Percentiles rank a stretch among this genome's conserved stretches.
Conservation (phyloP, 30 jellyfish, hydroid and myxozoan species). For the Rhopilema esculentum region DNA sequence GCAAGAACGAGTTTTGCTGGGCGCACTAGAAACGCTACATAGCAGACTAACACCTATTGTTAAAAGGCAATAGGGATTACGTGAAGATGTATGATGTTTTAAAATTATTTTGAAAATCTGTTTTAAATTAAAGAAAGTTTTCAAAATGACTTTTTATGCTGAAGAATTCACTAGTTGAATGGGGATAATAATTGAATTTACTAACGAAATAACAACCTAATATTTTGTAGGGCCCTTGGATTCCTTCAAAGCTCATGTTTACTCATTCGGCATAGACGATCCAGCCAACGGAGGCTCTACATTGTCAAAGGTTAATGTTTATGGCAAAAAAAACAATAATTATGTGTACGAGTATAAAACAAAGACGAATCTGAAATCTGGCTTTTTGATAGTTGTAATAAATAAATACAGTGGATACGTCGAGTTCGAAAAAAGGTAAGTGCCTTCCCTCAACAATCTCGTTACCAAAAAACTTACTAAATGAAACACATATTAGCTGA, state of each 20-base stretch:
- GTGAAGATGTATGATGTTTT: too few relatives aligned
- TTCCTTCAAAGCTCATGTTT: background rate
- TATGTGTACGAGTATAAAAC: constrained; percentile 1
- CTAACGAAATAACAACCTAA: background rate
- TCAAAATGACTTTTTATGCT: too few relatives aligned
- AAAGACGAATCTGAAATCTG: background rate
- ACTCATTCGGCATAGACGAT: constrained; percentile 12
- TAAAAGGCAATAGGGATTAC: too few relatives aligned
- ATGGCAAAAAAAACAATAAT: background rate
- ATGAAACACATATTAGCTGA: too few relatives aligned
- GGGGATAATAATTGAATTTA: too few relatives aligned
- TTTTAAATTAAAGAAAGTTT: too few relatives aligned
- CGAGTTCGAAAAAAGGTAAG: constrained; percentile 32
- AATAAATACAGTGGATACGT: constrained; percentile 18
- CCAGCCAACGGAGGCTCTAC: background rate
- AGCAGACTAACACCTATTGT: too few relatives aligned
- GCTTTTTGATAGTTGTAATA: constrained; percentile 8
- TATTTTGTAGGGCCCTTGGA: constrained; percentile 1
- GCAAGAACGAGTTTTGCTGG: too few relatives aligned
- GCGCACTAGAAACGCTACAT: too few relatives aligned
- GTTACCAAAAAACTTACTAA: too few relatives aligned
- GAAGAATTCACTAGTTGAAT: too few relatives aligned
- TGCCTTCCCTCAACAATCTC: background rate
- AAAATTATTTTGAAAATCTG: too few relatives aligned
- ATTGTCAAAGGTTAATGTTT: background rate